Evolutionary conservation across 2,113 vertebrate genomes (phyloP).

Genomic region (Dolichotis patagonum): DNA sequence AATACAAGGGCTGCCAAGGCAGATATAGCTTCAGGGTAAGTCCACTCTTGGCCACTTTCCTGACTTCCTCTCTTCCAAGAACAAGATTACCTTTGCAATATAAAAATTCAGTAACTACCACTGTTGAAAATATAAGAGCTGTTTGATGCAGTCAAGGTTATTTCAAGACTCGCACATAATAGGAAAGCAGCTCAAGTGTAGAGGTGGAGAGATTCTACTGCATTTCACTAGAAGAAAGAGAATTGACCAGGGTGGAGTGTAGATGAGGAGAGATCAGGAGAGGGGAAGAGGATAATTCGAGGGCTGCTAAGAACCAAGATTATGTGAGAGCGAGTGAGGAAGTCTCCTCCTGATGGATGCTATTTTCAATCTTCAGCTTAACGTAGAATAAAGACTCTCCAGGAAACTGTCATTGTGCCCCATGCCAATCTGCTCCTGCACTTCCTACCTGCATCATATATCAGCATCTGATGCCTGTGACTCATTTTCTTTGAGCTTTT

Average conservation of each 20-base stretch:
- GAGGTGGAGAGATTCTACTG: not conserved
- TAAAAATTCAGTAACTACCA: not conserved
- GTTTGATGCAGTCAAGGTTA: not conserved
- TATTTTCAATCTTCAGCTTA: slow-evolving; percentile 12
- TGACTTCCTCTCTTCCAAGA: not conserved
- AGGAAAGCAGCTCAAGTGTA: not conserved
- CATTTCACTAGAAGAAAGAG: not conserved
- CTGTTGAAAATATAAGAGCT: not conserved
- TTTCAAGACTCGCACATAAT: not conserved
- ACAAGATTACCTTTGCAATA: not conserved
- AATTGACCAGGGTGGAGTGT: not conserved
- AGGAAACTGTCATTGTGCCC: not conserved
- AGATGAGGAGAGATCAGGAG: not conserved
- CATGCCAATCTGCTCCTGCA: not conserved
- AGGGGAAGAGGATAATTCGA: not conserved
- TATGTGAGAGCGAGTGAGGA: not conserved
- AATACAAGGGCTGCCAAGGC: not conserved
- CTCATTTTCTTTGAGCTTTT: slow-evolving; percentile 66
- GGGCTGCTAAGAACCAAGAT: not conserved
- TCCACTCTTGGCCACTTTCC: not conserved
- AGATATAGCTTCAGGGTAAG: not conserved
- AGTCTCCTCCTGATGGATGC: not conserved
- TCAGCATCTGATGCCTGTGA: not conserved
- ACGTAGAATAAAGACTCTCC: not conserved
- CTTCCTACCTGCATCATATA: not conserved